Base-by-base conservation (phyloP, 1,140 invertebrate species). In the Apis cerana region DNA sequence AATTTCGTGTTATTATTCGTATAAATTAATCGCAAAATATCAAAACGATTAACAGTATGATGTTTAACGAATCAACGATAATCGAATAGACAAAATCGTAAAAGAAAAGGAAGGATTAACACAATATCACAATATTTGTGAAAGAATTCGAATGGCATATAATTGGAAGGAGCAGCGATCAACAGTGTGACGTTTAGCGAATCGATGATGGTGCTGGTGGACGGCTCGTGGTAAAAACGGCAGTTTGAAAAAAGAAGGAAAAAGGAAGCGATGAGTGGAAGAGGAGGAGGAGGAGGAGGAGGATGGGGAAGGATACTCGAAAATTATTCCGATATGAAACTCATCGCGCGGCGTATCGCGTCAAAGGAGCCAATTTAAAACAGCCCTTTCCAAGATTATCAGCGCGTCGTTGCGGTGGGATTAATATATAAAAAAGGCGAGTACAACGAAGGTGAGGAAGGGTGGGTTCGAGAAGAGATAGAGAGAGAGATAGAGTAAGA, bases 321-420 rank as follows among this genome's bases (percentile, higher is more conserved):
- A 92, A 94, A 94, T 94, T 93, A 94, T 94, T 94, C 93, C 89
- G 87, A 94, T 93, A 92, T 93, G 90, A 93, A 94, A 94, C 92
- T 94, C 92, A 92, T 93, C 91, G 90, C 88, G 88, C 89, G 90
- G 85, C 87, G 88, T 88, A 89, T 89, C 83, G 91, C 89, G 91
- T 94, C 93, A 94, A 94, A 94, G 92, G 88, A 94, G 86, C 92
- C 92, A 94, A 94, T 94, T 94, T 94, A 94, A 94, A 93, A 92
- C 93, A 93, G 91, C 90, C 93, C 91, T 92, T 92, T 92, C 92
- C 91, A 93, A 93, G 92, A 94, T 93, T 93, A 93, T 90, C 89
- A 92, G 89, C 87, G 88, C 84, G 84, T 90, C 85, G 88, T 83
- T 87, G 85, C 75, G 82, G 80, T 77, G 86, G 84, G 78, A 88